A percentile compares a stretch with the other conserved stretches of the same genome.
Conservation (phyloP, 92 coral and sea anemone species). For the Pocillopora meandrina region DNA sequence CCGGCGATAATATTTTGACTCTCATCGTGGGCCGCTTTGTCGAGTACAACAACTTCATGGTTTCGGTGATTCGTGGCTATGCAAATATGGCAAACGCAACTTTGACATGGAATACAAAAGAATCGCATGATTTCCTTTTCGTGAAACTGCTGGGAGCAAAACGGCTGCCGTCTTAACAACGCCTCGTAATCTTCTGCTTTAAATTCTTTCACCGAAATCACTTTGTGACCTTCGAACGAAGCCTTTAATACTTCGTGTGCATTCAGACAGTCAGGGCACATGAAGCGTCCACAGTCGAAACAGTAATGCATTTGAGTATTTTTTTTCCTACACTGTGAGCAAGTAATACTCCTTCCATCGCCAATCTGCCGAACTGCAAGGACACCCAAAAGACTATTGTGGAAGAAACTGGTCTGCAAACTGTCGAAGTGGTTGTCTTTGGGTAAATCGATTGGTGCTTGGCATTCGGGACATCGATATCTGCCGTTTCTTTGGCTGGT, state of each 20-base stretch:
- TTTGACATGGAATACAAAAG: too few species aligned
- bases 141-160: too few species aligned
- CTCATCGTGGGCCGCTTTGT: constrained; percentile 20
- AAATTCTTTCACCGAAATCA: constrained; percentile 16
- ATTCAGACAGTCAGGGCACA: constrained; percentile 26
- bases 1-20: constrained; percentile 12
- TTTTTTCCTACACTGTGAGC: constrained; percentile 10
- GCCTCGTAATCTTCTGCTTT: too few species aligned
- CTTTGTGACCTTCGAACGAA: constrained; percentile 23
- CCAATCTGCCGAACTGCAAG: constrained; percentile 24
- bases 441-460: constrained; percentile 4
- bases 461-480: constrained; percentile 23
- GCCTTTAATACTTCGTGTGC: constrained; percentile 34
- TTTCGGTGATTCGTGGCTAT: background rate
- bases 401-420: constrained; percentile 26
- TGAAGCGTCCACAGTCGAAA: constrained; percentile 32
- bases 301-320: constrained; percentile 33
- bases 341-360: constrained; percentile 20
- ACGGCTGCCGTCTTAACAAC: too few species aligned
- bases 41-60: constrained; percentile 16
- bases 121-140: too few species aligned
- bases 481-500: constrained; percentile 7
- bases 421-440: constrained; percentile 6
- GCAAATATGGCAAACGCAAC: too few species aligned
- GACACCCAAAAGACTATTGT: constrained; percentile 11